These are phyloP conservation scores for Leuciscus idus DNA, from an alignment of 2,113 vertebrate genomes.

Conservation along the genomic window DNA sequence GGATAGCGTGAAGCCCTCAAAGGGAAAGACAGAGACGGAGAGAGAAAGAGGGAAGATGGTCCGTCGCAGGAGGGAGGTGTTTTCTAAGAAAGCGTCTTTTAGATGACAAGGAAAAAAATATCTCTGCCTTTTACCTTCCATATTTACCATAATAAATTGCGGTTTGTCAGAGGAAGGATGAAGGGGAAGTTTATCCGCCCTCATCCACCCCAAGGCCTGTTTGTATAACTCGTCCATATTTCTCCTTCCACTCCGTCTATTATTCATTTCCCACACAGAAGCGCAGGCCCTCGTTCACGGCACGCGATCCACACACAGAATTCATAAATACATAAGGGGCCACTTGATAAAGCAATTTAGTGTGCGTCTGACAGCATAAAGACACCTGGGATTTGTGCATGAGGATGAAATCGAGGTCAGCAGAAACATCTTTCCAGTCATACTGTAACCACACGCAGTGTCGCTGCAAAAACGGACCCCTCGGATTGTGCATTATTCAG, in stretches of 20 bases:
- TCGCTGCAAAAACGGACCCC: neutral
- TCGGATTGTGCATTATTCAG: conserved; percentile 47
- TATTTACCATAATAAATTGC: conserved; percentile 29
- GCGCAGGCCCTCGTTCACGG: conserved; percentile 36
- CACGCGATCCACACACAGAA: conserved; percentile 32
- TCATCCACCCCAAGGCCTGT: conserved; percentile 18
- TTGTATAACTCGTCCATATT: conserved; percentile 35
- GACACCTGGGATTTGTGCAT: conserved; percentile 28
- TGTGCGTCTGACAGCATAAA: conserved; percentile 32
- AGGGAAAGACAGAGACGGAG: neutral
- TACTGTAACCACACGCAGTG: neutral
- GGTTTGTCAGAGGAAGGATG: conserved; percentile 24
- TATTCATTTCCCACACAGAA: conserved; percentile 63
- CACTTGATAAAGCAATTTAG: conserved; percentile 40
- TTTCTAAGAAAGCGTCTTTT: conserved; percentile 54
- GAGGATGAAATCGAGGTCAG: conserved; percentile 42
- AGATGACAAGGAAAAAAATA: conserved; percentile 52
- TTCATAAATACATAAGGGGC: conserved; percentile 27
- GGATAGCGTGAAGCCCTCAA: conserved; percentile 14
- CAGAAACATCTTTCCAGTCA: conserved; percentile 1
- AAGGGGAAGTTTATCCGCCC: neutral
- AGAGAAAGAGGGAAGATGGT: conserved; percentile 12
- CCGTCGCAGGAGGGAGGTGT: conserved; percentile 59
- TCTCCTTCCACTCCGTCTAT: conserved; percentile 49
- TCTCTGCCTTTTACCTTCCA: conserved; percentile 46